Evolutionary conservation across 2,888 invertebrate genomes (phyloP).

Genomic region (Linnaemya tessellans): DNA sequence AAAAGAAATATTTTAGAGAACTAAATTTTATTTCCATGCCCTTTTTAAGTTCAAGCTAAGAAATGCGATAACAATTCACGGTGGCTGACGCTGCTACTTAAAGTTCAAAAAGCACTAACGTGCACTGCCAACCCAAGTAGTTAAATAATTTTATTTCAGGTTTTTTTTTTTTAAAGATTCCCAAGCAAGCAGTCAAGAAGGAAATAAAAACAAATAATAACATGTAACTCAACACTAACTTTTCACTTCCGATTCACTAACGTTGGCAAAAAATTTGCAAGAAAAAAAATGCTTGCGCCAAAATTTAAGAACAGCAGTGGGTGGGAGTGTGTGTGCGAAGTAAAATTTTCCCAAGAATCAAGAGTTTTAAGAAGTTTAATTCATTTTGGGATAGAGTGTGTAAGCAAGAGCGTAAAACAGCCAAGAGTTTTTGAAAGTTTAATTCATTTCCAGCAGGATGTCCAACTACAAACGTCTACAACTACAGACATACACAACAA

Average conservation of each 20-base stretch:
- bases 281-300: not conserved
- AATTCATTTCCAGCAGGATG: conserved; percentile 67
- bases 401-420: conserved; percentile 20
- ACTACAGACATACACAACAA: not conserved
- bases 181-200: not conserved
- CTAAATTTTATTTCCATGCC: too few species aligned
- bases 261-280: conserved; percentile 1
- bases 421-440: conserved; percentile 60
- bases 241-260: conserved; percentile 64
- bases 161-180: not conserved
- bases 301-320: not conserved
- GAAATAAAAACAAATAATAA: conserved; percentile 38
- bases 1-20: too few species aligned
- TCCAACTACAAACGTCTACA: conserved; percentile 17
- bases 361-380: conserved; percentile 19
- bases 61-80: too few species aligned
- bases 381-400: conserved; percentile 11
- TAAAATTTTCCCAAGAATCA: conserved; percentile 17
- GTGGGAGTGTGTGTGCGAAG: not conserved
- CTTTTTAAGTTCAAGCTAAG: too few species aligned
- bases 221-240: conserved; percentile 63
- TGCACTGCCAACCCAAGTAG: too few species aligned
- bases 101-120: too few species aligned
- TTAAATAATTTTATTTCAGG: not conserved
- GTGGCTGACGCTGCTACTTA: too few species aligned